Evolutionary conservation across 2,888 invertebrate genomes (phyloP).

Genomic region (Meteorus cinctellus): DNA sequence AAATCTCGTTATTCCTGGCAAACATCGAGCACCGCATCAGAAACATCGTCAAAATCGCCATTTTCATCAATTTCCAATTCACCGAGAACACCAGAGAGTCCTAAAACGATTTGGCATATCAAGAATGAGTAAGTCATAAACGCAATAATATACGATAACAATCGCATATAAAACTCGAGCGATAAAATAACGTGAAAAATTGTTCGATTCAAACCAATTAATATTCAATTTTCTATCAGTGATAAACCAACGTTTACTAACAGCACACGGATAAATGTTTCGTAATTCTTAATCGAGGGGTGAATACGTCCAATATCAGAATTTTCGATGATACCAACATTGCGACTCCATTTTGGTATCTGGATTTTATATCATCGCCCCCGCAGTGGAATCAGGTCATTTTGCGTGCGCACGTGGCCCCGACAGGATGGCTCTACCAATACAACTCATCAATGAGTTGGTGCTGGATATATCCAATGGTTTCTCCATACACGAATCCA

Average conservation of each 20-base stretch:
- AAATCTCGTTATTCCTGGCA: slow-evolving; percentile 59
- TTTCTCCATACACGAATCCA: slow-evolving; percentile 27
- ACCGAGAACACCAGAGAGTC: neutral
- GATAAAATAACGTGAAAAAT: slow-evolving; percentile 1
- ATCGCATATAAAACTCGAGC: neutral
- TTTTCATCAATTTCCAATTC: slow-evolving; percentile 44
- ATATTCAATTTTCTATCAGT: neutral
- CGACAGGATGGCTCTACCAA: slow-evolving; percentile 18
- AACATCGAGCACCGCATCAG: slow-evolving; percentile 15
- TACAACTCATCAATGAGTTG: slow-evolving; percentile 24
- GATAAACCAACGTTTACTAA: neutral
- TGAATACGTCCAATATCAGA: neutral
- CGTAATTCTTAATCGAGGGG: neutral
- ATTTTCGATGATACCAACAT: neutral
- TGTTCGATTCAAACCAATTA: neutral
- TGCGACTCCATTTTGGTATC: slow-evolving; percentile 1
- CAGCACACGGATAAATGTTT: neutral
- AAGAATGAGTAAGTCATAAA: slow-evolving; percentile 20
- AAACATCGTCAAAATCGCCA: slow-evolving; percentile 44
- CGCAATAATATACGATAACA: neutral
- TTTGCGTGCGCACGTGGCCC: slow-evolving; percentile 38
- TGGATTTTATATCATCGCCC: neutral
- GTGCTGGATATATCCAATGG: slow-evolving; percentile 2
- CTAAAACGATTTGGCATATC: neutral
- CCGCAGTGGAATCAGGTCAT: slow-evolving; percentile 22